phyloP scores from a whole-genome alignment of 2,888 invertebrate species.

The Diaphora mendica region DNA sequence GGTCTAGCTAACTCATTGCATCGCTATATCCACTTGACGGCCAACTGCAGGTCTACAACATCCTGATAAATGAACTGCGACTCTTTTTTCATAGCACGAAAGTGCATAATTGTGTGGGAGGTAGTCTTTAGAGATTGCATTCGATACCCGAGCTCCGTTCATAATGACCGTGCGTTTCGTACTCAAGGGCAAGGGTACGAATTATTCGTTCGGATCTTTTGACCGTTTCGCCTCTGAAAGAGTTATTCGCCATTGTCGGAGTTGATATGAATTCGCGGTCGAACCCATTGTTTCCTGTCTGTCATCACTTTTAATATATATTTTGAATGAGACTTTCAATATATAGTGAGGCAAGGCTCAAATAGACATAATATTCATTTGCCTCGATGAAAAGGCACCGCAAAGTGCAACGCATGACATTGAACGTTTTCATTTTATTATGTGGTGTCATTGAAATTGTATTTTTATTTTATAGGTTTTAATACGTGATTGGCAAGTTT shows the following conservation, averaged over 20 bases:
- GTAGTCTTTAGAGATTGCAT: conserved; percentile 62
- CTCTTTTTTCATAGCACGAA: conserved; percentile 45
- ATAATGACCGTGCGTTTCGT: conserved; percentile 78
- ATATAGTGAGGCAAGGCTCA: conserved; percentile 49
- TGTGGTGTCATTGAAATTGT: conserved; percentile 39
- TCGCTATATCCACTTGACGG: conserved; percentile 61
- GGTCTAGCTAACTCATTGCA: conserved; percentile 83
- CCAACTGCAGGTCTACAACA: conserved; percentile 51
- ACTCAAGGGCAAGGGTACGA: conserved; percentile 82
- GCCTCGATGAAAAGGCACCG: conserved; percentile 65
- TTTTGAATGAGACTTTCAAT: conserved; percentile 53
- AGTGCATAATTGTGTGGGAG: conserved; percentile 46
- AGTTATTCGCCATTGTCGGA: conserved; percentile 60
- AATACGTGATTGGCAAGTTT: conserved; percentile 32
- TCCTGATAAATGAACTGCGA: conserved; percentile 51
- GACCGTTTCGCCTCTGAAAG: conserved; percentile 67
- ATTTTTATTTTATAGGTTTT: conserved; percentile 43
- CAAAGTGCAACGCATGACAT: conserved; percentile 55
- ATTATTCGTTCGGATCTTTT: conserved; percentile 71
- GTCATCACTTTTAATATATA: conserved; percentile 59
- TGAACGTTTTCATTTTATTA: conserved; percentile 50
- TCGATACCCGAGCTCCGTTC: conserved; percentile 69
- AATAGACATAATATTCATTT: conserved; percentile 55
- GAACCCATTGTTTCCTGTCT: conserved; percentile 64
- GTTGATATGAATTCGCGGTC: conserved; percentile 63